phyloP scores from a whole-genome alignment of 2,113 vertebrate genomes.

The Bagarius yarrelli region DNA sequence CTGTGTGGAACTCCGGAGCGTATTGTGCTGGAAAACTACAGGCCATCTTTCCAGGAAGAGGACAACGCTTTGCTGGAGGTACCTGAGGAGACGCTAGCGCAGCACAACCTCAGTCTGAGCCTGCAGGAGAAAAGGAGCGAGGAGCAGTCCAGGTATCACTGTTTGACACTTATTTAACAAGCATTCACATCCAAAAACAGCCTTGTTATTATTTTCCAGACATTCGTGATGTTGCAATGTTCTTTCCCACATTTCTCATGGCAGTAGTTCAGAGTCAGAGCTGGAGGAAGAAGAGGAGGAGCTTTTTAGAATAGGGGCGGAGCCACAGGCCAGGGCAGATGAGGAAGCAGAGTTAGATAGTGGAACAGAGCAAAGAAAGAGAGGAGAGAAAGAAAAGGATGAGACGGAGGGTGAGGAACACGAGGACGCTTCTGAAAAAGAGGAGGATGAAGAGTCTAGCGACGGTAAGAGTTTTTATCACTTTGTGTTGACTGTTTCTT shows the following conservation, averaged over 20 bases:
- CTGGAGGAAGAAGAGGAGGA: conserved; percentile 78
- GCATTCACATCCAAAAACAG: background rate
- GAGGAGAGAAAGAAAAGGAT: conserved; percentile 57
- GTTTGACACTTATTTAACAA: background rate
- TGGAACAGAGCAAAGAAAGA: conserved; percentile 50
- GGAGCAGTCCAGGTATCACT: conserved; percentile 78
- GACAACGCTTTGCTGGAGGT: conserved; percentile 73
- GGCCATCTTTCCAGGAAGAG: conserved; percentile 60
- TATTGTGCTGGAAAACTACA: conserved; percentile 88
- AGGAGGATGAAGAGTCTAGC: conserved; percentile 72
- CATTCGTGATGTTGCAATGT: conserved; percentile 10
- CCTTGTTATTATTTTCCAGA: conserved; percentile 14
- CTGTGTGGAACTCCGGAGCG: conserved; percentile 80
- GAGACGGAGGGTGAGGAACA: conserved; percentile 35
- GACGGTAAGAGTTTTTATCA: conserved; percentile 71
- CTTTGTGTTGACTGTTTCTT: background rate
- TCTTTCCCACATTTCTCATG: conserved; percentile 7
- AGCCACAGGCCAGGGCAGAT: conserved; percentile 71
- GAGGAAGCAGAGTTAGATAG: conserved; percentile 65
- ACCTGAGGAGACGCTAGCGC: conserved; percentile 83
- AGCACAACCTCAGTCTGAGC: conserved; percentile 83
- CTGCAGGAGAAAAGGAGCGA: conserved; percentile 69
- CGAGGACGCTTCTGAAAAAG: conserved; percentile 47
- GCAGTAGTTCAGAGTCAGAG: conserved; percentile 87
- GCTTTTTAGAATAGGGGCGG: conserved; percentile 77